Evolutionary conservation across 1,140 invertebrate species (phyloP).

Genomic region (Dendrolimus punctatus): DNA sequence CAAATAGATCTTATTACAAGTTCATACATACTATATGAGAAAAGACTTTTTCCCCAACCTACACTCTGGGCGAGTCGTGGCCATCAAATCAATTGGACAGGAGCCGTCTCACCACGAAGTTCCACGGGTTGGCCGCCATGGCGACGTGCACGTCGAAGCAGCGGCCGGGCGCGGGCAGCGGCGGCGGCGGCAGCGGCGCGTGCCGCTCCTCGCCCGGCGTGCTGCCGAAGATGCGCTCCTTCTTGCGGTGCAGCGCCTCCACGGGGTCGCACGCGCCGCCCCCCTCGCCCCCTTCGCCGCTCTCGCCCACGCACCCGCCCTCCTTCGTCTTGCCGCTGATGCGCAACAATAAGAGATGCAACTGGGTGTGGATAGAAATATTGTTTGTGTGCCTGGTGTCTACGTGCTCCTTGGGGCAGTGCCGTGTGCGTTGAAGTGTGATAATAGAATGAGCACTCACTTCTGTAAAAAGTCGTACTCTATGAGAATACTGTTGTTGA

Average conservation of each 20-base stretch:
- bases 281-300: conserved; percentile 37
- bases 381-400: no score
- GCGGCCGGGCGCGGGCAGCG: conserved; percentile 43
- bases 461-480: conserved; percentile 57
- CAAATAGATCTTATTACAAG: no score
- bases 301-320: conserved; percentile 30
- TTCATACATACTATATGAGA: no score
- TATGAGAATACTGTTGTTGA: conserved; percentile 74
- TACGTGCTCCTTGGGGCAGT: no score
- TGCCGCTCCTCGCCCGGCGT: conserved; percentile 13
- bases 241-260: conserved; percentile 51
- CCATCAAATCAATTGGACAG: no score
- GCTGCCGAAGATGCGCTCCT: conserved; percentile 55
- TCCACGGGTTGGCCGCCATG: conserved; percentile 74
- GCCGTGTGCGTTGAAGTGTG: no score
- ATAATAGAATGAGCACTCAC: conserved; percentile 19
- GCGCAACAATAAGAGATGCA: conserved; percentile 3
- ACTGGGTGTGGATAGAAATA: no score
- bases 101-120: conserved; percentile 59
- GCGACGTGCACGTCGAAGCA: conserved; percentile 74
- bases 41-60: no score
- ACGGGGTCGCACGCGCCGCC: conserved; percentile 25
- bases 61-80: no score
- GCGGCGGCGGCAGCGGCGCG: conserved; percentile 35
- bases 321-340: conserved; percentile 40